These are phyloP conservation scores for Myotis brandtii DNA, from an alignment of 2,113 vertebrate genomes.

Conservation along the genomic window DNA sequence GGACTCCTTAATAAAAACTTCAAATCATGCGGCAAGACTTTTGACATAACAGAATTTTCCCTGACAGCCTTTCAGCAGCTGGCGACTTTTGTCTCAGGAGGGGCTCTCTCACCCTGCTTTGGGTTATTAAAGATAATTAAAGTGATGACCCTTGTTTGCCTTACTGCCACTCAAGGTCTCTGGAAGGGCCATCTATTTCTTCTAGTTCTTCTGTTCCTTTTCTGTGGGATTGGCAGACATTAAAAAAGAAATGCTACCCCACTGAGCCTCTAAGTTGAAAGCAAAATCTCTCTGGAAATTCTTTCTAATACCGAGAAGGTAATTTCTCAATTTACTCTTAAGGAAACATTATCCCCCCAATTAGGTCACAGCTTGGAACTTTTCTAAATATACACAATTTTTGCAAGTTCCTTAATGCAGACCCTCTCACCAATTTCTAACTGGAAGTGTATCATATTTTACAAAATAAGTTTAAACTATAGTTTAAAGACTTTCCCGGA, in stretches of 20 bases:
- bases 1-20: slow-evolving; percentile 50
- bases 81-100: slow-evolving; percentile 45
- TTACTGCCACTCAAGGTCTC: slow-evolving; percentile 22
- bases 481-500: background rate
- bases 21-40: slow-evolving; percentile 20
- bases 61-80: background rate
- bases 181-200: background rate
- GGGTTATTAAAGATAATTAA: slow-evolving; percentile 75
- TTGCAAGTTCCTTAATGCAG: background rate
- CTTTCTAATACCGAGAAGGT: background rate
- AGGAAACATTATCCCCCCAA: background rate
- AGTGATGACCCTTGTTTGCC: slow-evolving; percentile 54
- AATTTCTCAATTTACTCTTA: slow-evolving; percentile 30
- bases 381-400: slow-evolving; percentile 46
- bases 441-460: background rate
- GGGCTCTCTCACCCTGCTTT: background rate
- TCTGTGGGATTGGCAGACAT: background rate
- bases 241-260: background rate
- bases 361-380: slow-evolving; percentile 46
- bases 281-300: background rate
- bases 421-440: background rate
- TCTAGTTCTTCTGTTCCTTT: background rate
- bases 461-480: background rate
- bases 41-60: slow-evolving; percentile 47
- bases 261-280: background rate